Evolutionary conservation across 1,140 invertebrate species (phyloP).

Genomic region (Andrena cerasifolii): DNA sequence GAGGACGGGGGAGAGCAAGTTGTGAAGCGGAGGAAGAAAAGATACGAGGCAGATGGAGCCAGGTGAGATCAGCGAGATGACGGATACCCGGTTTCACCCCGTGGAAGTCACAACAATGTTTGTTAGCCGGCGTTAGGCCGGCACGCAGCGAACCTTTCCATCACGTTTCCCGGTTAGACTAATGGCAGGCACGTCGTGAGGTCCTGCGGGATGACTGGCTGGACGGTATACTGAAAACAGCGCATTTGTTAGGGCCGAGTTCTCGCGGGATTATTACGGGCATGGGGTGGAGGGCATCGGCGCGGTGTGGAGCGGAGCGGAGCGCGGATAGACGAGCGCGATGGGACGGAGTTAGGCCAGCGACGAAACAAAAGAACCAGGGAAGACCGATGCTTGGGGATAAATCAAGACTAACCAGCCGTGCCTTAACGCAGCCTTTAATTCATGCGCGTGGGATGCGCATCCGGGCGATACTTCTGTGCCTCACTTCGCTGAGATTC

Average conservation of each 20-base stretch:
- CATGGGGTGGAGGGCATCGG: slow-evolving; percentile 31
- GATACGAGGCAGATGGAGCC: slow-evolving; percentile 26
- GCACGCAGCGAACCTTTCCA: slow-evolving; percentile 61
- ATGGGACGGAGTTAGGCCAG: slow-evolving; percentile 5
- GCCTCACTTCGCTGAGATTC: not conserved
- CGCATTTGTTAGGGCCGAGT: slow-evolving; percentile 74
- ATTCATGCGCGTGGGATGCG: slow-evolving; percentile 75
- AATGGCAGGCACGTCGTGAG: slow-evolving; percentile 67
- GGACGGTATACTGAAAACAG: slow-evolving; percentile 67
- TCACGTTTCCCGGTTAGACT: slow-evolving; percentile 67
- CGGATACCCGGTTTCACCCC: slow-evolving; percentile 78
- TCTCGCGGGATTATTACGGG: slow-evolving; percentile 69
- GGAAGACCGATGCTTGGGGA: slow-evolving; percentile 74
- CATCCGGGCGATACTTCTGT: slow-evolving; percentile 44
- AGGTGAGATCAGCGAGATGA: slow-evolving; percentile 69
- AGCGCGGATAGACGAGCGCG: not conserved
- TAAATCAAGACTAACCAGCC: slow-evolving; percentile 79
- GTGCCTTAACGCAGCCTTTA: slow-evolving; percentile 69
- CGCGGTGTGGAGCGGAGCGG: slow-evolving; percentile 8
- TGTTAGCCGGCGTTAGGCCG: slow-evolving; percentile 67
- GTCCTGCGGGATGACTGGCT: slow-evolving; percentile 61
- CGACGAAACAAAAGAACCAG: slow-evolving; percentile 72
- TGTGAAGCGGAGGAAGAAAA: slow-evolving; percentile 17
- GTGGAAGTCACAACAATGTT: slow-evolving; percentile 80
- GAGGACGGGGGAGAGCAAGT: not conserved